Conservation (phyloP, 2,888 invertebrate species). For the Seira sanloemensis region DNA sequence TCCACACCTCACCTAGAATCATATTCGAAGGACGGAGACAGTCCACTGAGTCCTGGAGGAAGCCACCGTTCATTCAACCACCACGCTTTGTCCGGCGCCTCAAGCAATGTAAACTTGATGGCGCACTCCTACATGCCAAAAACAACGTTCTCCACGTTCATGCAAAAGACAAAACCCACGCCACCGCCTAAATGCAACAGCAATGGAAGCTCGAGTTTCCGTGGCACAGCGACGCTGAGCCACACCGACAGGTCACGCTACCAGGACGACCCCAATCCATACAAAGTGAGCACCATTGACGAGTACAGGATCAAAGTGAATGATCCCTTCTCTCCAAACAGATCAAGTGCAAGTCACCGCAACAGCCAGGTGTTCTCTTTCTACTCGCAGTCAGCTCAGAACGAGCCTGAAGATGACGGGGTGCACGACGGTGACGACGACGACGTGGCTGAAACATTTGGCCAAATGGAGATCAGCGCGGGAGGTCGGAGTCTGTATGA, state of each 20-base stretch:
- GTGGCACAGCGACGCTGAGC: constrained; percentile 27
- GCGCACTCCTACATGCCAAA: constrained; percentile 65
- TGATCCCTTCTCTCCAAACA: constrained; percentile 69
- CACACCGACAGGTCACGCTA: constrained; percentile 62
- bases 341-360: constrained; percentile 39
- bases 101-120: constrained; percentile 54
- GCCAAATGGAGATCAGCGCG: constrained; percentile 37
- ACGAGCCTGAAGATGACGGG: constrained; percentile 28
- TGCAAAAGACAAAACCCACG: constrained; percentile 49
- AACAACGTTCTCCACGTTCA: constrained; percentile 71
- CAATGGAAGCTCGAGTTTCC: neutral
- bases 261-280: constrained; percentile 73
- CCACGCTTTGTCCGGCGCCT: constrained; percentile 38
- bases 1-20: constrained; percentile 72
- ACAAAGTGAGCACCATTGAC: constrained; percentile 73
- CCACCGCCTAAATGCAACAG: constrained; percentile 15
- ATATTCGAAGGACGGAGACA: neutral
- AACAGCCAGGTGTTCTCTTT: constrained; percentile 58
- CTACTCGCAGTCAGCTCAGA: constrained; percentile 36
- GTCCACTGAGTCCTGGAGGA: constrained; percentile 19
- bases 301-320: constrained; percentile 73
- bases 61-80: constrained; percentile 50
- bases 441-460: constrained; percentile 34
- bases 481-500: constrained; percentile 24
- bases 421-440: constrained; percentile 42